Percentiles rank a stretch among this genome's conserved stretches.
Evolutionary conservation across 2,797 vertebrate genomes (phyloP).

Genomic region (Sciaenops ocellatus): DNA sequence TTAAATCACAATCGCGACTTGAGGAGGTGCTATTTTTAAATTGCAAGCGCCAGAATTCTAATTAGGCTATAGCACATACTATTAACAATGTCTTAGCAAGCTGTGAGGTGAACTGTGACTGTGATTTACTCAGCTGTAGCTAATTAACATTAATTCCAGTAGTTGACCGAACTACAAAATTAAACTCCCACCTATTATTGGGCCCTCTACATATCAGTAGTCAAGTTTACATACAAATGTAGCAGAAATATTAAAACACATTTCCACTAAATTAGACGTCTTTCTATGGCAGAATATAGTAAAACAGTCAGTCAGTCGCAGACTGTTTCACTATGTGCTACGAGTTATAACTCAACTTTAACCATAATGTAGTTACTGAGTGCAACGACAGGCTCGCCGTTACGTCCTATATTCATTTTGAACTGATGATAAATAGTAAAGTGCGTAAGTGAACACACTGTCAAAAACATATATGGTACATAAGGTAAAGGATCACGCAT

Average conservation of each 20-base stretch:
- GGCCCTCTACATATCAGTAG: not conserved
- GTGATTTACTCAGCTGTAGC: conserved; percentile 7
- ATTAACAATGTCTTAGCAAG: conserved; percentile 12
- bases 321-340: not conserved
- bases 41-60: not conserved
- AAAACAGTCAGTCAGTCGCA: not conserved
- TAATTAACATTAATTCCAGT: conserved; percentile 33
- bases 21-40: not conserved
- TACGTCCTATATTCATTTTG: too few species aligned
- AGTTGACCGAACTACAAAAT: conserved; percentile 13
- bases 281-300: not conserved
- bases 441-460: too few species aligned
- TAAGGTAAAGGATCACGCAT: too few species aligned
- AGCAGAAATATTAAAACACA: not conserved
- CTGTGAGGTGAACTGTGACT: conserved; percentile 15
- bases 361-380: not conserved
- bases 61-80: not conserved
- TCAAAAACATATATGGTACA: too few species aligned
- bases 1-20: not conserved
- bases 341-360: not conserved
- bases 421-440: too few species aligned
- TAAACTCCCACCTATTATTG: not conserved
- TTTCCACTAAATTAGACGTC: not conserved
- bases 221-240: not conserved
- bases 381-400: too few species aligned